These are phyloP conservation scores for Tragulus kanchil DNA, from an alignment of 2,113 vertebrate genomes.

Conservation along the genomic window DNA sequence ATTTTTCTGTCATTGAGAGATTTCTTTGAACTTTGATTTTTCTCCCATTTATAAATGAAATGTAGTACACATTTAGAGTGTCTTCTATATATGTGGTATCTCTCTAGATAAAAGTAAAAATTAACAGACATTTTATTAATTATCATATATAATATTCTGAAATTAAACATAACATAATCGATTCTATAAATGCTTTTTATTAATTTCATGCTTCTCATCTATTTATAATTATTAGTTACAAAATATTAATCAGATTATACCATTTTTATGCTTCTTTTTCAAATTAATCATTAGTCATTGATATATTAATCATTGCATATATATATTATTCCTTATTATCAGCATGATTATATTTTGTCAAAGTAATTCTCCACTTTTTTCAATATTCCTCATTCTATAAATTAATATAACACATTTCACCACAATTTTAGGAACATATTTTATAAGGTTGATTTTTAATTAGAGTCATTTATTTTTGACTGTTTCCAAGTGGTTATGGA, in stretches of 20 bases:
- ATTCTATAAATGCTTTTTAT: neutral
- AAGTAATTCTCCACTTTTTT: neutral
- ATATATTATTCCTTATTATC: neutral
- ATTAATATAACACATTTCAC: neutral
- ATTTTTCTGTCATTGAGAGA: neutral
- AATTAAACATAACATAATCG: neutral
- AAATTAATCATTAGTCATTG: neutral
- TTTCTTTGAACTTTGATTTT: neutral
- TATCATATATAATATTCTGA: neutral
- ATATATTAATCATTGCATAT: no score
- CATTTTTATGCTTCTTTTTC: neutral
- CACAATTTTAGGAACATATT: neutral
- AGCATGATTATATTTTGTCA: neutral
- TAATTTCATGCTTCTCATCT: neutral
- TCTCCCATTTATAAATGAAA: neutral
- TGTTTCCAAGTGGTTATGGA: neutral
- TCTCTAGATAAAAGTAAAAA: neutral
- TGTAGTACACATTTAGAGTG: neutral
- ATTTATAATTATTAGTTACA: neutral
- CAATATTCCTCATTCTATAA: neutral
- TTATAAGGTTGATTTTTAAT: neutral
- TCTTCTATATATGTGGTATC: neutral
- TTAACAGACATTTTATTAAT: neutral
- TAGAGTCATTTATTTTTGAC: neutral
- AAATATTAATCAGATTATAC: neutral